Evolutionary conservation across 2,888 invertebrate genomes (phyloP), one percentile per base, ranked within the genome.

Genomic region (Artemia sinica): DNA sequence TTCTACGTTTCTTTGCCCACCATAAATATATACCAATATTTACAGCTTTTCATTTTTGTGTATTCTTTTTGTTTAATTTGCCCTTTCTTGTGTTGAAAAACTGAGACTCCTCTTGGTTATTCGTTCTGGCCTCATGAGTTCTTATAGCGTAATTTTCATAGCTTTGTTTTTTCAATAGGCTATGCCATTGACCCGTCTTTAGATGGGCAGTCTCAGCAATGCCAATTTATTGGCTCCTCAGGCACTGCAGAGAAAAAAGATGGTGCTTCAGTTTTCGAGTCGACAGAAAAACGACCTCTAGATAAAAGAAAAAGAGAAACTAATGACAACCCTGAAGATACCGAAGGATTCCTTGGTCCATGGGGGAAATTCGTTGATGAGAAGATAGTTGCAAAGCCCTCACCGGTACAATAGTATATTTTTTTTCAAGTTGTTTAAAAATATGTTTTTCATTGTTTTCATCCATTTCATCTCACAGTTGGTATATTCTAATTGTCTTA

Each of bases 321-420:
- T 77, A 98, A 98, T 79, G 86, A 88, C 75, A 85, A 94, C 75
- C 88, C 98, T 0, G 82, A 85, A 18, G 97, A 99, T 79, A 83
- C 98, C 41, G 91, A 88, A 65, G 96, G 96, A 0, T 99, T 95
- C 77, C 81, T 94, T 0, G 98, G 97, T 0, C 98, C 98, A 0
- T 99, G 98, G 98, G 97, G 93, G 70, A 89, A 89, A 69, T 99
- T 84, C 79, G 84, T 86, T 10, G 93, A 94, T 76, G 97, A 99
- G 79, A 83, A 86, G 75, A 85, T 88, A 69, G 82, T 93, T 1
- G 85, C 91, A 75, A 89, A 88, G 77, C 98, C 98, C 0, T 86
- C 87, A 70, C 93, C 93, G 70, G 83, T 82, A 75, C 73, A 73
- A 71, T 63, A 13, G 66, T n/a, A 52, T 41, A 52, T n/a, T 49